Evolutionary conservation across 2,888 invertebrate species (phyloP), one percentile per base, ranked within the genome.

Genomic region (Drosophila borborema): DNA sequence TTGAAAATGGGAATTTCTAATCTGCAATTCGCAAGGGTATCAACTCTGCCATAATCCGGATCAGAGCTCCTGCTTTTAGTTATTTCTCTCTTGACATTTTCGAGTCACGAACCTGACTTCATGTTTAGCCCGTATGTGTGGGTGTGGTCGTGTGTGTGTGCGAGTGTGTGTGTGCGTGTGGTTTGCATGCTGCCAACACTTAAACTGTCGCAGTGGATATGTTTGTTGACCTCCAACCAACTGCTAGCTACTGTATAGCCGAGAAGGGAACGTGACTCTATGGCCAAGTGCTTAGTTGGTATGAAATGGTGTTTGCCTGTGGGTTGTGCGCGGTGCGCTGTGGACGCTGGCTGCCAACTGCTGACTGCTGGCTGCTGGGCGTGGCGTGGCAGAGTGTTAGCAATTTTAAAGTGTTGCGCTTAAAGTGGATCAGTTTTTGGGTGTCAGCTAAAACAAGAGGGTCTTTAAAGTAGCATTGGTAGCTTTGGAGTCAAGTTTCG

Each of bases 161-260:
- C 55, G 58, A 43, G 41, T 38, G 31, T 74, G 49, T 67, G 60
- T 53, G 38, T 46, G 23, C 56, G 56, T 68, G 73, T 48, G 75
- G 72, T 71, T 82, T 89, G 79, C 86, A 82, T 85, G 88, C 74
- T 77, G 77, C 72, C 77, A 72, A 82, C 86, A 89, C 82, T 81
- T 85, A 77, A 82, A 76, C 81, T 79, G 86, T 75, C 74, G 69
- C 71, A 46, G 63, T 75, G 80, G 60, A 74, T 70, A 71, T 69
- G 64, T 79, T 74, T 71, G 74, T 45, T 60, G 64, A 55, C 68
- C 74, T 40, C 36, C 63, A 28, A 28, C 40, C 60, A 31, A n/a
- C n/a, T 10, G 28, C 38, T n/a, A 36, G 38, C 41, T 18, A 23
- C 55, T 31, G 1, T n/a, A n/a, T n/a, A 48, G 43, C 43, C 54